Base-by-base conservation (phyloP, 2,113 vertebrate genomes). In the Oncorhynchus tshawytscha region DNA sequence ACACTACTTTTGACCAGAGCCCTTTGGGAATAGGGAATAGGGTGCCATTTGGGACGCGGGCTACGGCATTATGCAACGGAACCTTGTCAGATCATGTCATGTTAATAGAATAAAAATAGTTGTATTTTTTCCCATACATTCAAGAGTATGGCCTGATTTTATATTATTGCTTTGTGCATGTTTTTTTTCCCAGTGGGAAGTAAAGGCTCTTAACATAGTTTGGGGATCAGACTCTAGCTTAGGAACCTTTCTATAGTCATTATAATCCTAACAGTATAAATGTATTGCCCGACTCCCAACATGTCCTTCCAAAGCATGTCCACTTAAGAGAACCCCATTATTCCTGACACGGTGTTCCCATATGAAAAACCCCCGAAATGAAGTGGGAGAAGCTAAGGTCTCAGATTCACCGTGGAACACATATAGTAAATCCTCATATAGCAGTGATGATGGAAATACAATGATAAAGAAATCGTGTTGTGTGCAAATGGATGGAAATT, bases 141-240 rank as follows among this genome's bases (percentile, higher is more conserved):
- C 73, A 67, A 11, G 39, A 45, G 71, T 78, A 82, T 78, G 72
- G 16, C 65, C 68, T 72, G 71, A 82, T 54, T 54, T 15, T 4
- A 54, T 5, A 3, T 54, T 54, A 54, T 54, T 54, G 49, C 15
- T 54, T 54, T 18, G 49, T 54, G 49, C 49, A 18, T 54, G 49
- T 16, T 54, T 45, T 71, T 83, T 84, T 81, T 70, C 66, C 77
- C 77, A 70, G 67, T 83, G 71, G 70, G 70, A 76, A 83, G 76
- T 87, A 83, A 83, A 87, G 81, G 80, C 81, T 87, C 85, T 85
- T 87, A 85, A 87, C 84, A 85, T 87, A 83, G 82, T 83, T 87
- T 77, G 64, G 81, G 84, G 88, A 88, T 91, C 85, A 89, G 87
- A 88, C 66, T 76, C 73, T 67, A 78, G 71, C 57, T 76, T 80